Conservation (phyloP, 2,888 invertebrate species). For the Mantis religiosa region DNA sequence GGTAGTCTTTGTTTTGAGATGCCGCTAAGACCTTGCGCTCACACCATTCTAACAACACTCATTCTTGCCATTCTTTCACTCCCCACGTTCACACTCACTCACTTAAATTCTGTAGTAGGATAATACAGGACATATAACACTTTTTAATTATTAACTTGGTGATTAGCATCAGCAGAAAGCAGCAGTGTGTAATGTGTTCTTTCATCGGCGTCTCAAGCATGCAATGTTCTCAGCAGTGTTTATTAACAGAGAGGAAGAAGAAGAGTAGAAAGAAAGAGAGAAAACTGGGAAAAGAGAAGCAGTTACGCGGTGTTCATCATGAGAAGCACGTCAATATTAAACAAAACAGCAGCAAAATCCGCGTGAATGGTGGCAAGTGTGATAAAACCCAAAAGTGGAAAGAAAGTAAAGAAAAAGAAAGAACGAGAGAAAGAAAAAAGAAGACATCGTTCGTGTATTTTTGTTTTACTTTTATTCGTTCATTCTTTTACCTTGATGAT, state of each 20-base stretch:
- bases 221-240: background rate
- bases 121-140: background rate
- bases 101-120: background rate
- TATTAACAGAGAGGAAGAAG: background rate
- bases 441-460: background rate
- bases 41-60: background rate
- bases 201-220: background rate
- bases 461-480: background rate
- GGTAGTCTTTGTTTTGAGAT: background rate
- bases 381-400: background rate
- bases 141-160: background rate
- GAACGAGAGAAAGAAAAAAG: background rate
- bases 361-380: background rate
- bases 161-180: background rate
- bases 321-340: background rate
- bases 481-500: background rate
- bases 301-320: background rate
- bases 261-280: background rate
- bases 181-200: background rate
- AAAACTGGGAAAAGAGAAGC: background rate
- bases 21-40: background rate
- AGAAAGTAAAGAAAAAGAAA: background rate
- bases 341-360: background rate
- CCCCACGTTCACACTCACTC: background rate
- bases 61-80: background rate